These are phyloP conservation scores for Stomorhina lunata DNA, from an alignment of 2,888 invertebrate species.

Conservation along the genomic window DNA sequence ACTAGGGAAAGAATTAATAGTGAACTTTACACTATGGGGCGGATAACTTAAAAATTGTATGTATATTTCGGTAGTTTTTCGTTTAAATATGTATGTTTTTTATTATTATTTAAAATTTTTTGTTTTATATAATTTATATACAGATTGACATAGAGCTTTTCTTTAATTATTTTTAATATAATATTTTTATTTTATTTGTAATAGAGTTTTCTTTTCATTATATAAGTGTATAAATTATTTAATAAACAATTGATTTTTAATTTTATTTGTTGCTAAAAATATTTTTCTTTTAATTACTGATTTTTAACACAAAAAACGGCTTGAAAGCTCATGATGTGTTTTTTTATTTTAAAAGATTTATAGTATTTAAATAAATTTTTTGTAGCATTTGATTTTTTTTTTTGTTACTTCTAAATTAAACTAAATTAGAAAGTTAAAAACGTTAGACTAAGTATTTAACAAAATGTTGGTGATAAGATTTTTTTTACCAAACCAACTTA, in stretches of 20 bases:
- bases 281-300: conserved; percentile 30
- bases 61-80: no score
- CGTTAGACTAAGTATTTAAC: conserved; percentile 56
- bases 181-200: conserved; percentile 1
- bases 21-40: no score
- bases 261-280: not conserved
- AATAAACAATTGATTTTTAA: conserved; percentile 43
- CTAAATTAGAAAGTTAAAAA: conserved; percentile 47
- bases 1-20: no score
- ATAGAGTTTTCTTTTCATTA: not conserved
- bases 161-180: conserved; percentile 1
- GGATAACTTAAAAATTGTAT: no score
- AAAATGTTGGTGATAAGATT: conserved; percentile 53
- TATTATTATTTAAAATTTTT: conserved; percentile 18
- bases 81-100: conserved; percentile 26
- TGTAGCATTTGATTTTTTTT: conserved; percentile 43
- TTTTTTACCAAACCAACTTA: conserved; percentile 35
- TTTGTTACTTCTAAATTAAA: conserved; percentile 53
- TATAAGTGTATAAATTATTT: conserved; percentile 53
- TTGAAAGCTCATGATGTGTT: conserved; percentile 1
- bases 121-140: conserved; percentile 52
- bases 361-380: not conserved
- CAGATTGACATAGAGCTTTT: conserved; percentile 49
- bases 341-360: not conserved
- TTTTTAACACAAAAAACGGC: not conserved